A percentile compares a stretch with the other conserved stretches of the same genome.
These are phyloP conservation scores for Phalacrocorax aristotelis DNA, from an alignment of 2,113 vertebrate genomes.

Conservation along the genomic window DNA sequence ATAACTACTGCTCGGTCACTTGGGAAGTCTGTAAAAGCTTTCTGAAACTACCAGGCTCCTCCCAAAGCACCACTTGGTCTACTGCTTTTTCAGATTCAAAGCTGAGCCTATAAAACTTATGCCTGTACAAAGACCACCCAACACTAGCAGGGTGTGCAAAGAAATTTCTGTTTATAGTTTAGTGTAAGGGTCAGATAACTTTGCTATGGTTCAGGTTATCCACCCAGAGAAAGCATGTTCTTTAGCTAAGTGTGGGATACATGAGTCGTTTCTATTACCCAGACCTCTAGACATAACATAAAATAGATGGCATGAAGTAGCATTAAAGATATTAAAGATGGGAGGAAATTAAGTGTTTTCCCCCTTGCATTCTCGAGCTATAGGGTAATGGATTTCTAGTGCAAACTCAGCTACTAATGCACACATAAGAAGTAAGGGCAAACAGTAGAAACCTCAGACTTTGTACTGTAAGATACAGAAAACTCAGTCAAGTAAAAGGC, in stretches of 20 bases:
- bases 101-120: slow-evolving; percentile 27
- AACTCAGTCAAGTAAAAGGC: not conserved
- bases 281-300: slow-evolving; percentile 52
- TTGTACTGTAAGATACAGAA: not conserved
- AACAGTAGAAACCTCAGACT: slow-evolving; percentile 9
- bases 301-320: slow-evolving; percentile 21
- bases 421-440: not conserved
- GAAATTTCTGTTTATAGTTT: slow-evolving; percentile 4
- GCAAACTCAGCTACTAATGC: slow-evolving; percentile 2
- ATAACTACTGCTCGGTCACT: slow-evolving; percentile 28
- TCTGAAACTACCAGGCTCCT: slow-evolving; percentile 30
- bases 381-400: slow-evolving; percentile 28
- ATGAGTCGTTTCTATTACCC: slow-evolving; percentile 37
- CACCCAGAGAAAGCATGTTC: not conserved
- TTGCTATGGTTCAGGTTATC: slow-evolving; percentile 34
- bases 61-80: slow-evolving; percentile 15
- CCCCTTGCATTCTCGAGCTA: slow-evolving; percentile 38
- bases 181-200: slow-evolving; percentile 2
- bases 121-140: slow-evolving; percentile 18
- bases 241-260: not conserved
- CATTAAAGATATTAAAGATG: slow-evolving; percentile 26
- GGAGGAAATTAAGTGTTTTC: slow-evolving; percentile 15
- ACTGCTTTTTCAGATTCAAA: slow-evolving; percentile 12
- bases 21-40: slow-evolving; percentile 55
- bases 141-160: not conserved